These are phyloP conservation scores for Theristicus caerulescens DNA, from an alignment of 2,113 vertebrate species.

Conservation along the genomic window DNA sequence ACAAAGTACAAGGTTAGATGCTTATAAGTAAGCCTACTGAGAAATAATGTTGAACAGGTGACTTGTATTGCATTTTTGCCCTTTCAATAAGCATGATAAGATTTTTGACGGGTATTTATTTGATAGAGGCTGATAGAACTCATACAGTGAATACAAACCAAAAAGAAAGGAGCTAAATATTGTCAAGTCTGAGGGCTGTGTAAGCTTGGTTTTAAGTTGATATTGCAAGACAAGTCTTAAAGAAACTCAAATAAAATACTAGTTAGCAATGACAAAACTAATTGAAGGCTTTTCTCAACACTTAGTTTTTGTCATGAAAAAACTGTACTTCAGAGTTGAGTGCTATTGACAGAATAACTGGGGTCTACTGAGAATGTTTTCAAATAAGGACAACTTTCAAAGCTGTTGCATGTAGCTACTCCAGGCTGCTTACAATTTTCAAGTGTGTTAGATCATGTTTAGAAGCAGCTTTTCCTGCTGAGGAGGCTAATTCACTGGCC, in stretches of 20 bases:
- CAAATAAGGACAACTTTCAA: not conserved
- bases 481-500: not conserved
- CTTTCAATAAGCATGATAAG: not conserved
- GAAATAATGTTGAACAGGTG: not conserved
- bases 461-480: not conserved
- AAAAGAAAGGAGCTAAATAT: not conserved
- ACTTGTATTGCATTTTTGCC: not conserved
- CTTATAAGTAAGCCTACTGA: not conserved
- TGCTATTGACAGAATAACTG: not conserved
- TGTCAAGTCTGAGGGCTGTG: not conserved
- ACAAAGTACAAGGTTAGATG: not conserved
- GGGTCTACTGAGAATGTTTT: not conserved
- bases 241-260: not conserved
- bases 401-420: not conserved
- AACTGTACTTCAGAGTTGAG: not conserved
- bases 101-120: not conserved
- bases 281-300: not conserved
- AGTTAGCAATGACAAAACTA: not conserved
- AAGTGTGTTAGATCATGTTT: not conserved
- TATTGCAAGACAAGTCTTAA: not conserved
- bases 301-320: not conserved
- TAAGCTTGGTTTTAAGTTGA: not conserved
- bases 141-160: not conserved
- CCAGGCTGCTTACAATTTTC: not conserved
- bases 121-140: not conserved